Percentiles rank a stretch among this genome's conserved stretches.
phyloP scores from a whole-genome alignment of 2,113 vertebrate genomes.

The Catharus bicknelli region DNA sequence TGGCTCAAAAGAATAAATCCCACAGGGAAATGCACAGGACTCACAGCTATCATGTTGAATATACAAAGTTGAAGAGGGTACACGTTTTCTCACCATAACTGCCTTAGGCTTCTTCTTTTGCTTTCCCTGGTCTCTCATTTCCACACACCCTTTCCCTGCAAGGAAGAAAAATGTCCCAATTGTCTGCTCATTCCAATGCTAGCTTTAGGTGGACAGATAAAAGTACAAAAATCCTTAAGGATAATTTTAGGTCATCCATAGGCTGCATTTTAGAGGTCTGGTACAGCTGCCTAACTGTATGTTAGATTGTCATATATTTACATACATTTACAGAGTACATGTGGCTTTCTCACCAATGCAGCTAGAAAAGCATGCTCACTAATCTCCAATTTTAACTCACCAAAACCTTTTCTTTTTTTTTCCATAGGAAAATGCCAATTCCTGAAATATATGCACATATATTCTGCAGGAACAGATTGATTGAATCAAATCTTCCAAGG shows the following conservation, averaged over 20 bases:
- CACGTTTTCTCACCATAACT: neutral
- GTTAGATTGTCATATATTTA: neutral
- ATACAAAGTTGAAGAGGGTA: neutral
- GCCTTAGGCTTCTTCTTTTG: neutral
- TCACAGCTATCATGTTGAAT: neutral
- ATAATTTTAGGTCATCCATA: neutral
- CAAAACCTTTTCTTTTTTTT: neutral
- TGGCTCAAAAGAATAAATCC: neutral
- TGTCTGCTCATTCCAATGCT: neutral
- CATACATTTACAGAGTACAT: neutral
- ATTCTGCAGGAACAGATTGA: constrained; percentile 35
- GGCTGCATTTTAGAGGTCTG: neutral
- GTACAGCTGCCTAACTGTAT: neutral
- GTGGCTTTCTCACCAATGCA: neutral
- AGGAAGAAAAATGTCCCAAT: neutral
- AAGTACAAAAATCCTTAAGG: neutral
- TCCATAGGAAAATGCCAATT: constrained; percentile 25
- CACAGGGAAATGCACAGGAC: neutral
- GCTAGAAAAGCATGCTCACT: neutral
- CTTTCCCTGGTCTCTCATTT: neutral
- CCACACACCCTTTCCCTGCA: neutral
- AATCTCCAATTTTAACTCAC: neutral
- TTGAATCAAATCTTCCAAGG: constrained; percentile 2
- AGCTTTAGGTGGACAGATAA: neutral
- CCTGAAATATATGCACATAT: constrained; percentile 16